Percentiles rank a stretch among this genome's conserved stretches.
phyloP scores from a whole-genome alignment of 1,140 invertebrate species.

The Chironomus tepperi region DNA sequence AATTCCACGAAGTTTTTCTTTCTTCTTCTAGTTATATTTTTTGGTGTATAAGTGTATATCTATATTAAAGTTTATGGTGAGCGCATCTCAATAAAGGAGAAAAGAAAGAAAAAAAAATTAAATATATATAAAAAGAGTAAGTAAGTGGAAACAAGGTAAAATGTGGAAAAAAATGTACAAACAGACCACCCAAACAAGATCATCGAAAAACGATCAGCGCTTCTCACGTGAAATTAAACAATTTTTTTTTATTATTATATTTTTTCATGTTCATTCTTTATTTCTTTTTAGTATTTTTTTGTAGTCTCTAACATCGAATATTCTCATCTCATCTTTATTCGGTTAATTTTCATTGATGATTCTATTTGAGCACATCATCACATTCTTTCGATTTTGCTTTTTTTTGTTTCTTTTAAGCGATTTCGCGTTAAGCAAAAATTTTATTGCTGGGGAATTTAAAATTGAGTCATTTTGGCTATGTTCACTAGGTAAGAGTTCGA shows the following conservation, averaged over 20 bases:
- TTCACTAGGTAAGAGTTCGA: too few species aligned
- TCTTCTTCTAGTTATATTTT: not conserved
- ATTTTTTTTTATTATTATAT: not conserved
- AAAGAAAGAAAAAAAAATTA: too few species aligned
- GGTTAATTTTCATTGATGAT: conserved; percentile 19
- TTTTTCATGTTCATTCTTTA: not conserved
- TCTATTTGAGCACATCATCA: conserved; percentile 19
- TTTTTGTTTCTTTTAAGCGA: too few species aligned
- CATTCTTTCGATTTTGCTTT: not conserved
- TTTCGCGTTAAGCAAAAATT: too few species aligned
- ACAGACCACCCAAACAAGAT: conserved; percentile 19
- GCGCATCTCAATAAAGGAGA: not conserved
- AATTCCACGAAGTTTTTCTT: not conserved
- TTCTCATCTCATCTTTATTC: conserved; percentile 1
- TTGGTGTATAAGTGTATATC: conserved; percentile 13
- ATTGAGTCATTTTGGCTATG: too few species aligned
- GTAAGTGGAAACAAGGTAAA: conserved; percentile 21
- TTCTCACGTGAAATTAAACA: conserved; percentile 15
- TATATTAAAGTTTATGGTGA: not conserved
- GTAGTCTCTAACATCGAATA: not conserved
- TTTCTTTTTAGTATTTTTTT: too few species aligned
- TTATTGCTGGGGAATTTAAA: too few species aligned
- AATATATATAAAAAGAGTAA: not conserved
- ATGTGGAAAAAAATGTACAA: not conserved
- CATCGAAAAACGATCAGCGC: conserved; percentile 15